Evolutionary conservation across 2,888 invertebrate species (phyloP), one percentile per base, ranked within the genome.

Genomic region (Odontocolon sp.): DNA sequence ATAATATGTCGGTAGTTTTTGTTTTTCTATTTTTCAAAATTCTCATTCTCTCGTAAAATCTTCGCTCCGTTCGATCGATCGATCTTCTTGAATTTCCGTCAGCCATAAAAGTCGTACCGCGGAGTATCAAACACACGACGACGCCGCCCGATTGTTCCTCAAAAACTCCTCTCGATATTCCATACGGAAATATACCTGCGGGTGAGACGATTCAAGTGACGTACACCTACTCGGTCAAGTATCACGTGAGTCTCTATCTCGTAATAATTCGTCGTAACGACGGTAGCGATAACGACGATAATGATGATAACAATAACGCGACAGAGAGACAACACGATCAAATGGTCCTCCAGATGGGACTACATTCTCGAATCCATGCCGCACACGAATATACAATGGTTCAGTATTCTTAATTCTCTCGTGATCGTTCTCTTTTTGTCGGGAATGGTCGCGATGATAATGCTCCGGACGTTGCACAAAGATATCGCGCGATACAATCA

Each of bases 361-460:
- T 99, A 99, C 90, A 99, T 99, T 79, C 92, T 99, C 73, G 98
- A 99, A 91, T 98, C 99, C 0, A 98, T 98, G 96, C 98, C 98
- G 0, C 98, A 99, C 89, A 97, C 99, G 0, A 99, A 99, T 89
- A 99, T 99, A 85, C 99, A 99, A 90, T 99, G 99, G 99, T 99
- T 99, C 91, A 98, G 98, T 81, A 99, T 99, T 87, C 92, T 99
- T 78, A 99, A 99, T 91, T 99, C 99, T 0, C 92, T 99, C 84
- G 98, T 99, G 69, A 99, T 99, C 86, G 98, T 98, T 1, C 91
- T 98, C 31, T 99, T 99, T 91, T 92, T 99, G 16, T 98, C 98
- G 82, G 99, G 99, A 82, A 99, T 99, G 99, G 98, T 99, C 11
- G 99, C 99, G 26, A 99, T 99, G 99, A 99, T 99, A 86, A 93